phyloP scores from a whole-genome alignment of 2,888 invertebrate species.

The Mesopsocus fuscifrons region DNA sequence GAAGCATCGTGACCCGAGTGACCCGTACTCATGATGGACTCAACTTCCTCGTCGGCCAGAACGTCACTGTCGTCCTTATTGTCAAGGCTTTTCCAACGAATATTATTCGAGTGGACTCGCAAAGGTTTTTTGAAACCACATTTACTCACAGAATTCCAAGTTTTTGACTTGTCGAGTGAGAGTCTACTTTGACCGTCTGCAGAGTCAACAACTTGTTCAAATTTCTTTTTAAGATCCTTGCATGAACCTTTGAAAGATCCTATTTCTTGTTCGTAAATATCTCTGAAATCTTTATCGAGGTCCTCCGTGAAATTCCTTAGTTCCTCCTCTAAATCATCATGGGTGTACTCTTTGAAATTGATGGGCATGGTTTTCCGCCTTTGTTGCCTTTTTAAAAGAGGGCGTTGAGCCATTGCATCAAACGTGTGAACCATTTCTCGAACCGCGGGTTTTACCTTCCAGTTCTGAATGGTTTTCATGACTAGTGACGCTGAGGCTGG shows the following conservation, averaged over 20 bases:
- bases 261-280: conserved; percentile 8
- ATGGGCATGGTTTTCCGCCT: conserved; percentile 4
- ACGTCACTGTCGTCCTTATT: conserved; percentile 29
- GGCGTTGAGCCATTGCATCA: neutral
- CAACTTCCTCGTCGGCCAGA: conserved; percentile 38
- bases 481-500: conserved; percentile 29
- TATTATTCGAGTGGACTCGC: neutral
- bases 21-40: conserved; percentile 27
- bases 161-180: neutral
- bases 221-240: conserved; percentile 1
- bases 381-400: neutral
- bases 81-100: too few relatives aligned
- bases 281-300: conserved; percentile 4
- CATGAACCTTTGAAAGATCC: conserved; percentile 3
- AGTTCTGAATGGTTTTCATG: conserved; percentile 20
- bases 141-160: conserved; percentile 2
- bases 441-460: conserved; percentile 3
- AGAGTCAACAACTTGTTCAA: neutral
- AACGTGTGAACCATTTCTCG: conserved; percentile 1
- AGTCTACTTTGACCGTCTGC: neutral
- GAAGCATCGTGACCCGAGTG: neutral
- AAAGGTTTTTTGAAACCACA: neutral
- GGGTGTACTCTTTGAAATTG: conserved; percentile 8
- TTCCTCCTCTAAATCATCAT: conserved; percentile 6
- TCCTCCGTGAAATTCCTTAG: conserved; percentile 5